phyloP scores from a whole-genome alignment of 2,888 invertebrate genomes.

The Conomelus anceps region DNA sequence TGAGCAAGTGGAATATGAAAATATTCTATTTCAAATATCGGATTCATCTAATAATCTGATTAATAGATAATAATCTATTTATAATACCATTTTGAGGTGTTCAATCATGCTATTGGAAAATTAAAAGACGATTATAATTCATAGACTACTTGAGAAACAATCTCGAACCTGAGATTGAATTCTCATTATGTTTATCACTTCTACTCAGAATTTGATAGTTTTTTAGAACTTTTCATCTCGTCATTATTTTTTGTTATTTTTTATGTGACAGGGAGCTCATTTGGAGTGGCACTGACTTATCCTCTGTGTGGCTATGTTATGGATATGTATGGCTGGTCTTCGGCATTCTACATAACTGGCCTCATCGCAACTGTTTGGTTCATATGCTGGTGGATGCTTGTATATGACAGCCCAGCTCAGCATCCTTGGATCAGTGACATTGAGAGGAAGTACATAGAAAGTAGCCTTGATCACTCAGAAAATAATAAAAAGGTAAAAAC shows the following conservation, averaged over 20 bases:
- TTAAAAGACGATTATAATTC: too few species aligned
- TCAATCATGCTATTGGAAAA: too few species aligned
- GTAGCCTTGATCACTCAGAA: constrained; percentile 46
- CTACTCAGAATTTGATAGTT: too few species aligned
- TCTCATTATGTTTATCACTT: too few species aligned
- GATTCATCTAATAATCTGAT: too few species aligned
- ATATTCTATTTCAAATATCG: too few species aligned
- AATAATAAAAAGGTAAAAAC: constrained; percentile 17
- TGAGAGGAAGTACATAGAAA: constrained; percentile 54
- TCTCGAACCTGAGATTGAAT: too few species aligned
- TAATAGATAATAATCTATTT: too few species aligned
- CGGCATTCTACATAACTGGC: constrained; percentile 61
- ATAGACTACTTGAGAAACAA: too few species aligned
- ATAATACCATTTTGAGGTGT: too few species aligned
- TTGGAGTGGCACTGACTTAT: constrained; percentile 60
- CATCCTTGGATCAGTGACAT: constrained; percentile 57
- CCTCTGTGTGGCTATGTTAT: constrained; percentile 63
- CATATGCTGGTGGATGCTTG: constrained; percentile 53
- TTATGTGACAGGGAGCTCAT: constrained; percentile 49
- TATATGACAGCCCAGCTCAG: constrained; percentile 55
- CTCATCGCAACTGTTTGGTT: constrained; percentile 59
- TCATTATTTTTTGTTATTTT: not conserved
- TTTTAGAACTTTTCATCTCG: too few species aligned
- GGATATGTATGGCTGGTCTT: constrained; percentile 60
- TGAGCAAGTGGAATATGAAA: too few species aligned